Percentiles rank a stretch among this genome's conserved stretches.
Conservation (phyloP, 2,797 vertebrate genomes). For the Thunnus albacares region DNA sequence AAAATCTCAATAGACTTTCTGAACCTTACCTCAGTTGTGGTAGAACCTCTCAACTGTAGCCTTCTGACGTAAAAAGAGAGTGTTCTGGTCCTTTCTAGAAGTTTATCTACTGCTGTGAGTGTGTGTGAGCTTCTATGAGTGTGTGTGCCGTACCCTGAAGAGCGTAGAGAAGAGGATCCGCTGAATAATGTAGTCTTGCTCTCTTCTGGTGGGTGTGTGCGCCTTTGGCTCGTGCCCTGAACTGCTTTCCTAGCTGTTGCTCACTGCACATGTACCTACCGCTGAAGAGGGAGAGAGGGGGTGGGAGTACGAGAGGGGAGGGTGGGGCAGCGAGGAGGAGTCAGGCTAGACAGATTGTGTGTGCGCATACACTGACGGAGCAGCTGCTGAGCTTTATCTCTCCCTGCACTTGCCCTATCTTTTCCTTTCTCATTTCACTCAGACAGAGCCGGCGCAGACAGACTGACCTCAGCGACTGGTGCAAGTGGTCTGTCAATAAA, state of each 20-base stretch:
- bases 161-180: constrained; percentile 61
- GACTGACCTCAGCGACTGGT: constrained; percentile 51
- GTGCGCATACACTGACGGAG: constrained; percentile 12
- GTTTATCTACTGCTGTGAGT: constrained; percentile 52
- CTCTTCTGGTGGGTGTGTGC: constrained; percentile 73
- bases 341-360: constrained; percentile 37
- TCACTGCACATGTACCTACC: constrained; percentile 75
- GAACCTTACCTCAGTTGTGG: constrained; percentile 68
- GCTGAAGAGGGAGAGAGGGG: constrained; percentile 55
- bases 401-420: constrained; percentile 50
- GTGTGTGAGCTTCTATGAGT: constrained; percentile 28
- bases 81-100: constrained; percentile 55
- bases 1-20: constrained; percentile 27
- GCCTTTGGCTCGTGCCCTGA: constrained; percentile 78
- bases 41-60: constrained; percentile 48
- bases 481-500: constrained; percentile 64
- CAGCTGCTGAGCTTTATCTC: constrained; percentile 65
- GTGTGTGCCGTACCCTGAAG: constrained; percentile 54
- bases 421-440: constrained; percentile 47
- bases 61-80: constrained; percentile 38
- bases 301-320: constrained; percentile 52
- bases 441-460: constrained; percentile 41
- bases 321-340: constrained; percentile 71
- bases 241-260: constrained; percentile 75
- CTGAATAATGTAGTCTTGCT: constrained; percentile 68